Evolutionary conservation across 2,797 vertebrate genomes (phyloP), one percentile per base, ranked within the genome.

Genomic region (Melanotaenia boesemani): DNA sequence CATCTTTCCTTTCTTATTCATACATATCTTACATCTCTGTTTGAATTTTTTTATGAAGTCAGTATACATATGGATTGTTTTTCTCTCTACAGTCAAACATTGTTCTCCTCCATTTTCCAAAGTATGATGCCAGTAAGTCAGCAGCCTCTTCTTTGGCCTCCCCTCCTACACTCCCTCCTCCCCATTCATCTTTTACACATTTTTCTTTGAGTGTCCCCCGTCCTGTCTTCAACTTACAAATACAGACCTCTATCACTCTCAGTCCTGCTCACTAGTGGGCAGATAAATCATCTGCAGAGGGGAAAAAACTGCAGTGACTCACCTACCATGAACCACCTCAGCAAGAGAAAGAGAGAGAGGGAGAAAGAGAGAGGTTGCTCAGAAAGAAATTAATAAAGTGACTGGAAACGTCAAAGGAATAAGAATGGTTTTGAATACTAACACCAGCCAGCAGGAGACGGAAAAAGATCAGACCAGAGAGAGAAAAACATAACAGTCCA

Each of bases 261-360:
- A 55, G 76, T 41, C 59, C 65, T 75, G 61, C 76, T 77, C 84
- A 73, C 80, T 87, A 67, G 70, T 86, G 77, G 84, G 85, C 74
- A 81, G 82, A 89, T 89, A 86, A 85, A 91, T 88, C 88, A 84
- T 88, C 72, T 72, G 78, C 80, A 80, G 86, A 83, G 72, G 81
- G 72, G 82, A 74, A 77, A 77, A 84, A 83, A 80, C 88, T 85
- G 86, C 84, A 86, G 50, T 85, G 83, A 87, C 82, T 91, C 83
- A 86, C 83, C 79, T 66, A 67, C 60, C 63, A 79, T 62, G 79
- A 85, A 85, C 82, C 82, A 85, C 81, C 86, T 81, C 80, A 82
- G 83, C 34, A 74, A 66, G 65, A 22, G 39, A 63, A 76, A 79
- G 73, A 84, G 70, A 82, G 28, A 52, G 2, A 41, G 72, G 62